Evolutionary conservation across 2,797 vertebrate species (phyloP), one percentile per base, ranked within the genome.

Genomic region (Ctenopoma multispine): DNA sequence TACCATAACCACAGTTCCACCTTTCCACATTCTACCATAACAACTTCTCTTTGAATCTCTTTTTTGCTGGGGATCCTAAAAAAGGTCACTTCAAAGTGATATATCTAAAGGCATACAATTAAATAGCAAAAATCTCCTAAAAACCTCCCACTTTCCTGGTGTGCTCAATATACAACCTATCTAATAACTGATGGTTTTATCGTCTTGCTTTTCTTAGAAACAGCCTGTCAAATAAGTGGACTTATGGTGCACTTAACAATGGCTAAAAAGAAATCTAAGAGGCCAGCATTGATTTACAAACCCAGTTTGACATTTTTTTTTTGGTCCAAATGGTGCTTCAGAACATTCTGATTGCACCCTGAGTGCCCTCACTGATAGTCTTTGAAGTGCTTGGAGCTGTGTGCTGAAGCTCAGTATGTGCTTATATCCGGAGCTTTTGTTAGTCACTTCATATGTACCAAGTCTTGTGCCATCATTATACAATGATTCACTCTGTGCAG

Each of bases 401-500:
- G 82, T 64, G 82, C 76, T 18, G 72, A 72, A 67, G 68, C 85
- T 77, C 88, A 77, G 79, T 81, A 24, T 82, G 82, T 72, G 81
- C 85, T 85, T 85, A 81, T 79, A 85, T 77, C 82, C 61, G 56
- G 60, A 83, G 89, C 84, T 86, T 86, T 89, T 88, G 87, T 90
- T 85, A 87, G 84, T 87, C 82, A 83, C 77, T 89, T 87, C 75
- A 80, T 87, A 89, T 79, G 79, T 78, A 80, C 80, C 6, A 73
- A 83, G 75, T 87, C 75, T 82, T 87, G 81, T 82, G 77, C 81
- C 87, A 83, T 90, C 84, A 87, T 89, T 87, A 91, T 90, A 90
- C 86, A 90, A 70, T 89, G 85, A 90, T 86, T 91, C 89, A 90
- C 86, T 83, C 82, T 81, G 85, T 87, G 84, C 87, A 85, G 84